Evolutionary conservation across 2,797 vertebrate species (phyloP).

Genomic region (Pantherophis vulpinus): DNA sequence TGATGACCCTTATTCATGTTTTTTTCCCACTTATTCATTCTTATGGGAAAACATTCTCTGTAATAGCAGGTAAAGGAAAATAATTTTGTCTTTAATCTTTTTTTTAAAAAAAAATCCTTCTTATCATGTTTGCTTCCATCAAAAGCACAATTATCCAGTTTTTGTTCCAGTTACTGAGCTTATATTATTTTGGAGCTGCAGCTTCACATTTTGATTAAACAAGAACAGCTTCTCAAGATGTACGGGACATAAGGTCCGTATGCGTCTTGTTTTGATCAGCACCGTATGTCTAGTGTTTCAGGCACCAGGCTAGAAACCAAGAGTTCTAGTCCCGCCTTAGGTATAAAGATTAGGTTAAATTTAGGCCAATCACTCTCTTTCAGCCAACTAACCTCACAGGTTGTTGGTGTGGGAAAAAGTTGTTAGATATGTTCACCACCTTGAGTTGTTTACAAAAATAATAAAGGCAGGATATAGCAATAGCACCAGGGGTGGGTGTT

Average conservation of each 20-base stretch:
- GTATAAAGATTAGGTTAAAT: not conserved
- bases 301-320: not conserved
- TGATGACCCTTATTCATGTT: not conserved
- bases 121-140: not conserved
- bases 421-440: not conserved
- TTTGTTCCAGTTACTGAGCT: not conserved
- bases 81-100: not conserved
- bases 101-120: not conserved
- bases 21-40: not conserved
- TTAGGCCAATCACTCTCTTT: not conserved
- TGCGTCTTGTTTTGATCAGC: not conserved
- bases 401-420: not conserved
- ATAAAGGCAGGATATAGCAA: not conserved
- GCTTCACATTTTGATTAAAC: not conserved
- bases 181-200: not conserved
- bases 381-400: not conserved
- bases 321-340: not conserved
- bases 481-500: not conserved
- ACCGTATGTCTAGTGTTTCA: not conserved
- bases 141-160: not conserved
- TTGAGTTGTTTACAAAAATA: not conserved
- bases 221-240: not conserved
- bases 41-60: not conserved
- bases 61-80: not conserved
- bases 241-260: not conserved